These are phyloP conservation scores for Rhynchotus rufescens DNA, from an alignment of 2,797 vertebrate species.

Conservation along the genomic window DNA sequence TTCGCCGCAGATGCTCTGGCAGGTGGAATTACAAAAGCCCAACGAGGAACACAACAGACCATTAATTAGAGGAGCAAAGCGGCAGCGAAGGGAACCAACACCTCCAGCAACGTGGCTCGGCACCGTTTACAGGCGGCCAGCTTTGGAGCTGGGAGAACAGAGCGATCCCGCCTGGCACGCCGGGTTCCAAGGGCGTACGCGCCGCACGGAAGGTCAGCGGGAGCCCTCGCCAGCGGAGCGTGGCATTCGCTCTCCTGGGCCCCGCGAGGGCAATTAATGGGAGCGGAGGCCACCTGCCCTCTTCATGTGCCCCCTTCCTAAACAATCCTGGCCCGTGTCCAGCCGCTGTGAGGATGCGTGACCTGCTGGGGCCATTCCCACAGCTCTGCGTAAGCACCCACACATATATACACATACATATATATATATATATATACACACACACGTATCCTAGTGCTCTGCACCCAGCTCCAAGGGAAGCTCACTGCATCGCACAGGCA, in stretches of 20 bases:
- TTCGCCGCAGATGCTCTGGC: background rate
- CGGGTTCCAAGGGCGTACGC: fast-evolving
- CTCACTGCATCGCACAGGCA: fast-evolving
- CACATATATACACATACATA: background rate
- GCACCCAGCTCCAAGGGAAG: fast-evolving
- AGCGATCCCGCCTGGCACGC: fast-evolving
- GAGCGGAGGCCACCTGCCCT: background rate
- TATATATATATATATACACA: no score
- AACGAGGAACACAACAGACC: background rate
- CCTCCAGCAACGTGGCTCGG: fast-evolving
- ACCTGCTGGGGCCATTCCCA: background rate
- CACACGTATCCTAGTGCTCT: background rate
- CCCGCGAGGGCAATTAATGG: fast-evolving
- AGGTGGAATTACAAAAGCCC: background rate
- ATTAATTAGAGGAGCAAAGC: background rate
- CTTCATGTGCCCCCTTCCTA: background rate
- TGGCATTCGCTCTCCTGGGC: fast-evolving
- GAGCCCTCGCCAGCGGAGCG: background rate
- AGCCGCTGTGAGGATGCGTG: background rate
- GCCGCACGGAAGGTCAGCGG: fast-evolving
- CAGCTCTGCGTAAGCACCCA: fast-evolving
- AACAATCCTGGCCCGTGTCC: background rate
- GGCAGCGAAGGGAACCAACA: background rate
- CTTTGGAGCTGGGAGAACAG: background rate
- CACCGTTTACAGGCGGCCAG: fast-evolving